A percentile compares a stretch with the other conserved stretches of the same genome.
phyloP scores from a whole-genome alignment of 2,888 invertebrate species.

The Hydraecia micacea region DNA sequence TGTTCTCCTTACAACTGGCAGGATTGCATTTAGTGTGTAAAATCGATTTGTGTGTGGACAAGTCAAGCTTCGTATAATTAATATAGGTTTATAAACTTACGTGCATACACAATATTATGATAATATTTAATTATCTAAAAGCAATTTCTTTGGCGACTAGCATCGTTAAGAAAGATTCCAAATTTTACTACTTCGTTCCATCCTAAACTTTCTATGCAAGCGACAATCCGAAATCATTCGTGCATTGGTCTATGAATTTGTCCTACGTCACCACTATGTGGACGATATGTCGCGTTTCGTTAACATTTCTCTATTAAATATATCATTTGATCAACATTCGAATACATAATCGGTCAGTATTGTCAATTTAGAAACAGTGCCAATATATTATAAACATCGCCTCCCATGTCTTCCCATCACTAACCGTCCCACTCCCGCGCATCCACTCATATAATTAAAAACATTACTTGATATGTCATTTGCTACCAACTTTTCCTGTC shows the following conservation, averaged over 20 bases:
- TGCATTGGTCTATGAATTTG: slow-evolving; percentile 63
- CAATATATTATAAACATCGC: slow-evolving; percentile 76
- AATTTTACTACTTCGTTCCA: slow-evolving; percentile 74
- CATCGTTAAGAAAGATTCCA: slow-evolving; percentile 90
- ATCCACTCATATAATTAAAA: slow-evolving; percentile 81
- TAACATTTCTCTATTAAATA: slow-evolving; percentile 88
- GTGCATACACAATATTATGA: slow-evolving; percentile 85
- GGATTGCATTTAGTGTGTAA: slow-evolving; percentile 89
- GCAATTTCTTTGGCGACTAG: slow-evolving; percentile 88
- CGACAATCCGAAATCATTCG: slow-evolving; percentile 54
- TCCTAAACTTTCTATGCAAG: slow-evolving; percentile 62
- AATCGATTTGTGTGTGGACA: slow-evolving; percentile 89
- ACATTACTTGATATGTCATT: slow-evolving; percentile 89
- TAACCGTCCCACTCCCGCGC: slow-evolving; percentile 78
- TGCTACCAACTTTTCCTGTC: slow-evolving; percentile 83
- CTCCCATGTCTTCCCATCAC: slow-evolving; percentile 74
- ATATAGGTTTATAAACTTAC: slow-evolving; percentile 83
- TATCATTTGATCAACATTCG: slow-evolving; percentile 85
- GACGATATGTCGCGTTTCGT: slow-evolving; percentile 86
- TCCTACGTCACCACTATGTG: slow-evolving; percentile 85
- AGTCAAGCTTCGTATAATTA: slow-evolving; percentile 88
- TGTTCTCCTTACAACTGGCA: slow-evolving; percentile 87
- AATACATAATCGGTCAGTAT: slow-evolving; percentile 83
- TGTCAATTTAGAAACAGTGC: slow-evolving; percentile 85
- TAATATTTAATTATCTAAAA: slow-evolving; percentile 88